phyloP scores from a whole-genome alignment of 37 sponge, comb jelly and placozoan genomes.

The Cladorhizidae sp. region DNA sequence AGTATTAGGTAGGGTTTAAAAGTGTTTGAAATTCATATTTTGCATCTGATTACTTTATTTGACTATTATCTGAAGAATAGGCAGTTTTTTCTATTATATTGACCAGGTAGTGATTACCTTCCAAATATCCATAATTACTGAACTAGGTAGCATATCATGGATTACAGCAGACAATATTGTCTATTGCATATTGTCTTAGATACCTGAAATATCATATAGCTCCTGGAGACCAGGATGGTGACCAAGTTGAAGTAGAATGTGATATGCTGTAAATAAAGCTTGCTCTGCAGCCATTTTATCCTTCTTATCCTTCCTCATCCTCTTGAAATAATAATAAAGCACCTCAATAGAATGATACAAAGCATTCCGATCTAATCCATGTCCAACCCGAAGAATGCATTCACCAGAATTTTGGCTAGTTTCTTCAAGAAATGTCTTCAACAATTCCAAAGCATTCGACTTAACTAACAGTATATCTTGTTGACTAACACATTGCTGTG shows the following conservation, averaged over 20 bases:
- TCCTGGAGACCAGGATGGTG: background rate
- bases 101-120: too few species aligned
- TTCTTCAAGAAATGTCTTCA: background rate
- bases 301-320: too few species aligned
- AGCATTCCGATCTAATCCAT: background rate
- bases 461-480: background rate
- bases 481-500: too few species aligned
- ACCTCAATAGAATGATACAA: background rate
- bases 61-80: too few species aligned
- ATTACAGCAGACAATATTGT: too few species aligned
- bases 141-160: too few species aligned
- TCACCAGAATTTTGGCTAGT: background rate
- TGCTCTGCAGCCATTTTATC: conserved; percentile 38
- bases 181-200: too few species aligned
- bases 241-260: conserved; percentile 17
- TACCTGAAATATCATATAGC: background rate
- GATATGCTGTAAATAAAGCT: conserved; percentile 43
- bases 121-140: too few species aligned
- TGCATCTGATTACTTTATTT: too few species aligned
- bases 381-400: background rate
- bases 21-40: too few species aligned
- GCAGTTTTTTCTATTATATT: too few species aligned
- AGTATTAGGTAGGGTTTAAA: too few species aligned
- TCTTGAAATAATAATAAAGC: background rate
- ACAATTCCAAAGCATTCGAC: background rate